Percentiles rank a stretch among this genome's conserved stretches.
Evolutionary conservation across 1,140 invertebrate genomes (phyloP).

Genomic region (Cydia splendana): DNA sequence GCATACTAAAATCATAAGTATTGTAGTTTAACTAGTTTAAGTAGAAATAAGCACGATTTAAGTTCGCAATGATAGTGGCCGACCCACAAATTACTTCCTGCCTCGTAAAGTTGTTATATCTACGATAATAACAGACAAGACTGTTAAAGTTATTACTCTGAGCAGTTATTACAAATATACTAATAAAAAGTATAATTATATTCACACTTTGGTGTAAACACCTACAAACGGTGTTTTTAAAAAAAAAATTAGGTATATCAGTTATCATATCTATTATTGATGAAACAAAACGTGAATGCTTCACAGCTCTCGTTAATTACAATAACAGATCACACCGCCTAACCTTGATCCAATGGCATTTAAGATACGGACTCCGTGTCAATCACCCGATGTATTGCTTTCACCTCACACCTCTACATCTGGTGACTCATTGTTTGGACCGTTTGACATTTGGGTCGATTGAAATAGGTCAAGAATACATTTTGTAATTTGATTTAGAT

Average conservation of each 20-base stretch:
- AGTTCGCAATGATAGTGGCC: no score
- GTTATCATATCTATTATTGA: not conserved
- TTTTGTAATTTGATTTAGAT: conserved; percentile 37
- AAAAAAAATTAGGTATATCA: not conserved
- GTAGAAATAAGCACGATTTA: no score
- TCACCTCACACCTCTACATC: conserved; percentile 45
- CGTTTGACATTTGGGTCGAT: conserved; percentile 57
- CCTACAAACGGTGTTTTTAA: not conserved
- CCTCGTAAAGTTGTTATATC: not conserved
- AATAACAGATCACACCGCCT: conserved; percentile 44
- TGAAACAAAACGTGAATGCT: not conserved
- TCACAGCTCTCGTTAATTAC: conserved; percentile 22
- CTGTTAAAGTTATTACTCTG: not conserved
- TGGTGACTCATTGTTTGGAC: conserved; percentile 51
- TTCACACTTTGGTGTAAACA: not conserved
- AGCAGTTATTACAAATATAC: not conserved
- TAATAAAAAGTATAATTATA: not conserved
- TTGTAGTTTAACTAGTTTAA: no score
- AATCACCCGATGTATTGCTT: conserved; percentile 59
- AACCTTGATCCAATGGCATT: conserved; percentile 68
- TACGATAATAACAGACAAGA: not conserved
- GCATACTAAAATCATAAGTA: no score
- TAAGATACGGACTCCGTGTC: conserved; percentile 48
- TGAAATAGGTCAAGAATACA: conserved; percentile 64
- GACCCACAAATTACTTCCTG: not conserved